These are phyloP conservation scores for Ciconia maguari DNA, from an alignment of 2,113 vertebrate species.

Conservation along the genomic window DNA sequence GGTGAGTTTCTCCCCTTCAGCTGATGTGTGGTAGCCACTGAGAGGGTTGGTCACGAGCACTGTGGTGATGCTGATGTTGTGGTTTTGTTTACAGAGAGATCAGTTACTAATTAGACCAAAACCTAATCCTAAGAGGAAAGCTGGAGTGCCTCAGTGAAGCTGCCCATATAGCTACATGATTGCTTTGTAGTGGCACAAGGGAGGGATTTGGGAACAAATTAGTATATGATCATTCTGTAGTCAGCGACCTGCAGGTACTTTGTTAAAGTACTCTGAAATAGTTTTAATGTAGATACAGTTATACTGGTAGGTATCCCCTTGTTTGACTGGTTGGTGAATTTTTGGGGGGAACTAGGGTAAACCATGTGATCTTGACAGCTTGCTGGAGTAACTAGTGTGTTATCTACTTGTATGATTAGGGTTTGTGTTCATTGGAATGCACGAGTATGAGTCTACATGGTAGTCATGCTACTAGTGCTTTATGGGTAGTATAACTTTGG, in stretches of 20 bases:
- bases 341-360: neutral
- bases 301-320: neutral
- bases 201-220: neutral
- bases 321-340: neutral
- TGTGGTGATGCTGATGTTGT: neutral
- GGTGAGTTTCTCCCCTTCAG: neutral
- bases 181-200: neutral
- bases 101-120: neutral
- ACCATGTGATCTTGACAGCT: neutral
- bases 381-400: neutral
- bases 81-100: neutral
- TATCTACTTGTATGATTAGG: neutral
- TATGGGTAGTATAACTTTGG: neutral
- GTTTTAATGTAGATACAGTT: neutral
- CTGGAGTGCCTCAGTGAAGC: neutral
- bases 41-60: neutral
- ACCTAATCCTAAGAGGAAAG: neutral
- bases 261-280: neutral
- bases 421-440: neutral
- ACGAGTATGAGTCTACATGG: neutral
- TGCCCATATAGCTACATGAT: rapidly evolving
- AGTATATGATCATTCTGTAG: neutral
- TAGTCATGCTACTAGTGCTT: neutral
- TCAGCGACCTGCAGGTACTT: neutral
- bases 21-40: neutral